Percentiles rank a stretch among this genome's conserved stretches.
phyloP scores from a whole-genome alignment of 2,113 vertebrate genomes.

The Ptyas mucosa region DNA sequence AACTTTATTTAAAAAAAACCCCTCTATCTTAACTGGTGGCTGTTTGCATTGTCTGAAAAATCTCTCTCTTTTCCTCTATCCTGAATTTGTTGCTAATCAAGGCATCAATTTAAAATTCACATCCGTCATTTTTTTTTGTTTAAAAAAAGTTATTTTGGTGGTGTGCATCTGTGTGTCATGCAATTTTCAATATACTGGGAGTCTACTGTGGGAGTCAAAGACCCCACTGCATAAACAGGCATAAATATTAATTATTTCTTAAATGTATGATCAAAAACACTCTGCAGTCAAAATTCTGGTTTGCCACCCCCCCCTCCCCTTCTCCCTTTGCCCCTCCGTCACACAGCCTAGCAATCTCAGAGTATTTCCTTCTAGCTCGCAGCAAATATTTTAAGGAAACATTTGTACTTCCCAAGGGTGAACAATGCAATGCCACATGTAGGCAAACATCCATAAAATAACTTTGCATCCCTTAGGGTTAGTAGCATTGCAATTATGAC shows the following conservation, averaged over 20 bases:
- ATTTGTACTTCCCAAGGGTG: slow-evolving; percentile 8
- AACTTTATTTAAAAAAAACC: background rate
- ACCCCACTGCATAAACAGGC: background rate
- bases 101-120: background rate
- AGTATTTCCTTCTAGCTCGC: background rate
- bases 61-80: background rate
- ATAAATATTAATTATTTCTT: background rate
- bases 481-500: slow-evolving; percentile 29
- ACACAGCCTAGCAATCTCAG: background rate
- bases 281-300: background rate
- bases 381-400: slow-evolving; percentile 7
- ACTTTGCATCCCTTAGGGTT: slow-evolving; percentile 11
- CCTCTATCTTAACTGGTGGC: background rate
- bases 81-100: background rate
- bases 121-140: background rate
- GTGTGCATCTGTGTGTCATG: background rate
- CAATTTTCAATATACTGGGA: background rate
- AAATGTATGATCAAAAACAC: slow-evolving; percentile 17
- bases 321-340: background rate
- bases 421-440: background rate
- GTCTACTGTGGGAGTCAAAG: background rate
- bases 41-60: background rate
- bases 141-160: fast-evolving
- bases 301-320: background rate
- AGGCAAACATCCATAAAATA: slow-evolving; percentile 11